These are phyloP conservation scores for Idris sp. DNA, from an alignment of 1,140 invertebrate species.

Conservation along the genomic window DNA sequence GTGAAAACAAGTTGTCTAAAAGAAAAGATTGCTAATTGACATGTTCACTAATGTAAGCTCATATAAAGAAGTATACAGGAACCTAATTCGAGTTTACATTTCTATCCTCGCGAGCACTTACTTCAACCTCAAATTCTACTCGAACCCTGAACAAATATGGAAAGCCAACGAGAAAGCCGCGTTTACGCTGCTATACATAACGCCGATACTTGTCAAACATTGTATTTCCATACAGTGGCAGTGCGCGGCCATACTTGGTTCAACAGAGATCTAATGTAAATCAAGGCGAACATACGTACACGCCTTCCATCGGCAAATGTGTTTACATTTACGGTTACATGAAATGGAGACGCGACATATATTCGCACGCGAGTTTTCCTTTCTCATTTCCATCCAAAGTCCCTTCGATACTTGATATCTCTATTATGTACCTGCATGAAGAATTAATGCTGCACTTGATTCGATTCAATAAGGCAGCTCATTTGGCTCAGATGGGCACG, in stretches of 20 bases:
- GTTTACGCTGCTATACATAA: slow-evolving; percentile 59
- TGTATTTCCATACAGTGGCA: slow-evolving; percentile 65
- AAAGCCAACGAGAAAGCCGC: slow-evolving; percentile 52
- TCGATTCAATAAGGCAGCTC: slow-evolving; percentile 38
- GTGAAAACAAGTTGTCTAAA: too few species aligned
- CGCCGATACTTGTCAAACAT: slow-evolving; percentile 63
- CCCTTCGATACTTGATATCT: slow-evolving; percentile 50
- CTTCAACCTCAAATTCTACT: slow-evolving; percentile 54
- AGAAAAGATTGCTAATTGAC: too few species aligned
- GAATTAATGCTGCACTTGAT: slow-evolving; percentile 53
- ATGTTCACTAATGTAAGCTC: slow-evolving; percentile 4
- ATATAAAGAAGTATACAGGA: slow-evolving; percentile 33
- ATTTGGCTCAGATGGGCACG: slow-evolving; percentile 12
- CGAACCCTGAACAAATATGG: slow-evolving; percentile 59
- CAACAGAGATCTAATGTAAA: slow-evolving; percentile 65
- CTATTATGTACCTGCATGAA: slow-evolving; percentile 57
- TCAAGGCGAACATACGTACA: slow-evolving; percentile 58
- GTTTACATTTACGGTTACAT: slow-evolving; percentile 52
- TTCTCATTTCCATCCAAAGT: slow-evolving; percentile 57
- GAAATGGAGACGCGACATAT: slow-evolving; percentile 53
- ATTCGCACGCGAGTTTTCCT: slow-evolving; percentile 50
- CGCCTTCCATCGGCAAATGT: slow-evolving; percentile 50
- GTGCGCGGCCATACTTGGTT: slow-evolving; percentile 49
- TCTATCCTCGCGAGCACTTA: slow-evolving; percentile 58
- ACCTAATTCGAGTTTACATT: slow-evolving; percentile 66